phyloP scores from a whole-genome alignment of 2,888 invertebrate species.

The Parasteatoda lunata region DNA sequence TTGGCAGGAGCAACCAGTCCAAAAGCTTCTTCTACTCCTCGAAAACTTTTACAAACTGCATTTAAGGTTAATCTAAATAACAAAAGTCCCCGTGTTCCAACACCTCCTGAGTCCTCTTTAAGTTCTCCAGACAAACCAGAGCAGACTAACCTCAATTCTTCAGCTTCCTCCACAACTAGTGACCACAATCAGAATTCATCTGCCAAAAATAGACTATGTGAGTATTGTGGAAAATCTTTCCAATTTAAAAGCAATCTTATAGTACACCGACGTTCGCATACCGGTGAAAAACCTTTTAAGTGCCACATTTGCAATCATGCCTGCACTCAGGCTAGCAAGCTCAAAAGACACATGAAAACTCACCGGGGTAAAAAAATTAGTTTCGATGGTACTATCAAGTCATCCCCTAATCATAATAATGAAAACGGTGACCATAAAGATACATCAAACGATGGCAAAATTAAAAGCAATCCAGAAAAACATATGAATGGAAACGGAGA shows the following conservation, averaged over 20 bases:
- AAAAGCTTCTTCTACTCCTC: constrained; percentile 74
- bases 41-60: constrained; percentile 79
- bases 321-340: constrained; percentile 89
- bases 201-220: constrained; percentile 80
- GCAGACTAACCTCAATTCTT: constrained; percentile 73
- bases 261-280: constrained; percentile 87
- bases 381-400: background rate
- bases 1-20: constrained; percentile 83
- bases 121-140: constrained; percentile 49
- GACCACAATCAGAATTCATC: constrained; percentile 74
- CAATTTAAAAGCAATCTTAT: constrained; percentile 94
- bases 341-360: constrained; percentile 93
- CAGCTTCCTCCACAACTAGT: constrained; percentile 81
- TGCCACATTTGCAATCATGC: constrained; percentile 93
- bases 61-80: constrained; percentile 58
- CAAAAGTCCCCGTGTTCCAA: constrained; percentile 67
- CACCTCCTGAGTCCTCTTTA: constrained; percentile 55
- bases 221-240: constrained; percentile 95
- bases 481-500: constrained; percentile 72
- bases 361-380: constrained; percentile 77
- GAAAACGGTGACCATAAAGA: constrained; percentile 15
- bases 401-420: background rate
- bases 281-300: constrained; percentile 89
- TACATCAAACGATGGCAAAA: constrained; percentile 14
- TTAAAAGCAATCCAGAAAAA: constrained; percentile 65